phyloP scores from a whole-genome alignment of 2,797 vertebrate genomes.

The Limnodromus scolopaceus region DNA sequence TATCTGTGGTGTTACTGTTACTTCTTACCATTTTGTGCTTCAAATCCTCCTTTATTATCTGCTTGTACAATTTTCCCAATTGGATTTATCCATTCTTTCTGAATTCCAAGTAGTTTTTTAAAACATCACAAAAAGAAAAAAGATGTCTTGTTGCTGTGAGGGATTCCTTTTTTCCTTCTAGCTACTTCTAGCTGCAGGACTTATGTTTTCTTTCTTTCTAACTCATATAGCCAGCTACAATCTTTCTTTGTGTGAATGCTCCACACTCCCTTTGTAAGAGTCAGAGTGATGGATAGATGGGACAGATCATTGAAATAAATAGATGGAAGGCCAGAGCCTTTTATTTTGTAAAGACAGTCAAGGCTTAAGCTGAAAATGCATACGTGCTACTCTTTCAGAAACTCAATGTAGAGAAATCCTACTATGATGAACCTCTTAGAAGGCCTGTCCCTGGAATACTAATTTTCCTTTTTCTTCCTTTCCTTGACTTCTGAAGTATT shows the following conservation, averaged over 20 bases:
- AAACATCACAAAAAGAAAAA: not conserved
- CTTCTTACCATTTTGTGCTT: not conserved
- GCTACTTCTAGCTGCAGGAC: not conserved
- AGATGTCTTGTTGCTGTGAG: not conserved
- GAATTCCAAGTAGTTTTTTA: not conserved
- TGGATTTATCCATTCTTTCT: not conserved
- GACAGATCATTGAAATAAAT: not conserved
- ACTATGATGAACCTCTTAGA: not conserved
- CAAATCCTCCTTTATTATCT: not conserved
- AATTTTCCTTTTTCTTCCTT: not conserved
- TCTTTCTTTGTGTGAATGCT: not conserved
- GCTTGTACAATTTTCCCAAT: not conserved
- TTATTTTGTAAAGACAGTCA: not conserved
- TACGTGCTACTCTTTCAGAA: not conserved
- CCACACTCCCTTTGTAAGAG: not conserved
- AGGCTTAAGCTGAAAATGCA: not conserved
- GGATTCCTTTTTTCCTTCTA: rapidly evolving
- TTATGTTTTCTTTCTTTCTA: not conserved
- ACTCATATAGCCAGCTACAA: not conserved
- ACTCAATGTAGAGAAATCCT: not conserved
- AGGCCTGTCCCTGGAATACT: not conserved
- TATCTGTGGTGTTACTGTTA: not conserved
- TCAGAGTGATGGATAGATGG: not conserved
- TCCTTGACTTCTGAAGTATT: not conserved
- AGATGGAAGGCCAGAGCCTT: not conserved